phyloP scores from a whole-genome alignment of 2,797 vertebrate species.

The Epinephelus malabaricus region DNA sequence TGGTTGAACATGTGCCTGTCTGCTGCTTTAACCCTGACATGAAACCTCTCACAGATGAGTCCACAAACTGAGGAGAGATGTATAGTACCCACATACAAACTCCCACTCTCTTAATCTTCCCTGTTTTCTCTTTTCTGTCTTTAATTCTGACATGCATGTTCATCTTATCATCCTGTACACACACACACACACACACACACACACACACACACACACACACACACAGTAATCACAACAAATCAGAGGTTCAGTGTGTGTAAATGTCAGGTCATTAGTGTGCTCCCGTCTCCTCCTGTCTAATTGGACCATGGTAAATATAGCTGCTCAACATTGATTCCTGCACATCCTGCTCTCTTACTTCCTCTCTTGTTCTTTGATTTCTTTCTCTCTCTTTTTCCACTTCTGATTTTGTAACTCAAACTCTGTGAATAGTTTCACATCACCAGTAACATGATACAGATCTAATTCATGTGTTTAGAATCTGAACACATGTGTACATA shows the following conservation, averaged over 20 bases:
- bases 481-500: too few relatives aligned
- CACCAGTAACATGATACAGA: too few relatives aligned
- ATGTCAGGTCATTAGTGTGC: slow-evolving; percentile 81
- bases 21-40: not conserved
- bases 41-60: slow-evolving; percentile 21
- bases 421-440: not conserved
- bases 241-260: slow-evolving; percentile 71
- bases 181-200: slow-evolving; percentile 21
- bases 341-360: slow-evolving; percentile 55
- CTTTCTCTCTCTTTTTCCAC: slow-evolving; percentile 11
- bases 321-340: slow-evolving; percentile 65
- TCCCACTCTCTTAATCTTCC: not conserved
- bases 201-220: slow-evolving; percentile 27
- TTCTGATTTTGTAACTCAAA: slow-evolving; percentile 22
- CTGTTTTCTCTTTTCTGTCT: slow-evolving; percentile 11
- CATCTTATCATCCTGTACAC: slow-evolving; percentile 1
- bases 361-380: slow-evolving; percentile 15
- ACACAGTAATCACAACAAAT: slow-evolving; percentile 69
- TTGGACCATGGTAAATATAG: slow-evolving; percentile 78
- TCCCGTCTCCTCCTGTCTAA: slow-evolving; percentile 73
- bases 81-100: slow-evolving; percentile 20
- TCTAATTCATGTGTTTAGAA: not conserved
- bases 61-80: not conserved
- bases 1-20: not conserved
- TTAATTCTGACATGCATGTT: slow-evolving; percentile 20